Evolutionary conservation across 2,113 vertebrate species (phyloP).

Genomic region (Malurus elegans): DNA sequence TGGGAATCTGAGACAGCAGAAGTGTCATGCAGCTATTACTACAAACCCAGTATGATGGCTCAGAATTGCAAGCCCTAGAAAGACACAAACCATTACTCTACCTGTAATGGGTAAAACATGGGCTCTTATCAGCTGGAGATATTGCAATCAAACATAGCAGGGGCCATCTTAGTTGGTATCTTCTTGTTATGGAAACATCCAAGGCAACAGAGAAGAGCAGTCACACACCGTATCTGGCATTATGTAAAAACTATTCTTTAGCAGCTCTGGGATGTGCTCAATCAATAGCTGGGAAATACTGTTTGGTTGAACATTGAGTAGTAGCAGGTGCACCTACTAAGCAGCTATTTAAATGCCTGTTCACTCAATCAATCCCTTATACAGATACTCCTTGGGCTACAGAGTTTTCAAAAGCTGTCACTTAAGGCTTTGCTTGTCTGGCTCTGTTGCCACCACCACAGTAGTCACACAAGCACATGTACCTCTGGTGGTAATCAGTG

Average conservation of each 20-base stretch:
- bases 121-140: neutral
- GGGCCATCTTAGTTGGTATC: neutral
- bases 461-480: neutral
- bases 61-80: neutral
- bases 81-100: neutral
- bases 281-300: slow-evolving; percentile 46
- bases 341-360: slow-evolving; percentile 42
- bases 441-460: neutral
- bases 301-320: neutral
- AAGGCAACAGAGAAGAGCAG: neutral
- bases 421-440: neutral
- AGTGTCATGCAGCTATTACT: neutral
- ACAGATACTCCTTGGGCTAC: neutral
- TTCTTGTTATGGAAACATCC: neutral
- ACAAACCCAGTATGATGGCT: neutral
- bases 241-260: neutral
- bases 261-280: neutral
- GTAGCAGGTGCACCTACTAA: slow-evolving; percentile 54
- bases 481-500: neutral
- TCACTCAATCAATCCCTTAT: neutral
- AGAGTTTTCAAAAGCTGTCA: neutral
- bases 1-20: neutral
- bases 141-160: neutral
- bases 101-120: neutral
- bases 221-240: neutral